phyloP scores from a whole-genome alignment of 2,888 invertebrate species.

The Torymus tubicola region DNA sequence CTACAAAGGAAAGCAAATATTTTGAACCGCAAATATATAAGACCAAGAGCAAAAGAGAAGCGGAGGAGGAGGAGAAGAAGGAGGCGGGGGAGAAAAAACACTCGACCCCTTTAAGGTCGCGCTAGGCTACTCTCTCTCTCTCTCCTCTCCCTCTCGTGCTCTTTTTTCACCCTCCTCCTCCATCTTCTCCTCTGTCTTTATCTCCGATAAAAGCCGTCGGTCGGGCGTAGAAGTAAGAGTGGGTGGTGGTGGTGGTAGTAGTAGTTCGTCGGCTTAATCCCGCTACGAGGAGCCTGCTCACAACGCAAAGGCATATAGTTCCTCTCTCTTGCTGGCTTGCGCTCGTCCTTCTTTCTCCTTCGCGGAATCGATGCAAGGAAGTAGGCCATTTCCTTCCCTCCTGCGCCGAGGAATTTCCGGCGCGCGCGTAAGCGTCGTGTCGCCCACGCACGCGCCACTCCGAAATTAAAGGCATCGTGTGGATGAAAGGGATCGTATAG shows the following conservation, averaged over 20 bases:
- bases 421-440: neutral
- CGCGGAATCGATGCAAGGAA: conserved; percentile 46
- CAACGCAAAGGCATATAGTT: neutral
- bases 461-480: conserved; percentile 11
- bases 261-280: neutral
- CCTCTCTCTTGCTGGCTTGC: too few relatives aligned
- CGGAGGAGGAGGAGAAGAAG: too few relatives aligned
- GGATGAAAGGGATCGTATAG: neutral
- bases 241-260: neutral
- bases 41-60: too few relatives aligned
- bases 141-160: too few relatives aligned
- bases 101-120: conserved; percentile 10
- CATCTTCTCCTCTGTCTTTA: neutral
- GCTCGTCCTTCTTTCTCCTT: conserved; percentile 45
- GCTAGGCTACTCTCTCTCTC: too few relatives aligned
- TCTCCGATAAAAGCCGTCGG: neutral
- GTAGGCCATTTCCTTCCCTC: conserved; percentile 44
- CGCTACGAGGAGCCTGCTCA: neutral
- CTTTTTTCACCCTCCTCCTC: neutral
- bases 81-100: neutral
- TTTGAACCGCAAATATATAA: too few relatives aligned
- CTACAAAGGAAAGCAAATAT: too few relatives aligned
- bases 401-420: neutral
- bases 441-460: conserved; percentile 9
- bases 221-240: neutral